Percentiles rank a stretch among this genome's conserved stretches.
These are phyloP conservation scores for Cyphotilapia sp. DNA, from an alignment of 2,113 vertebrate species.

Conservation along the genomic window DNA sequence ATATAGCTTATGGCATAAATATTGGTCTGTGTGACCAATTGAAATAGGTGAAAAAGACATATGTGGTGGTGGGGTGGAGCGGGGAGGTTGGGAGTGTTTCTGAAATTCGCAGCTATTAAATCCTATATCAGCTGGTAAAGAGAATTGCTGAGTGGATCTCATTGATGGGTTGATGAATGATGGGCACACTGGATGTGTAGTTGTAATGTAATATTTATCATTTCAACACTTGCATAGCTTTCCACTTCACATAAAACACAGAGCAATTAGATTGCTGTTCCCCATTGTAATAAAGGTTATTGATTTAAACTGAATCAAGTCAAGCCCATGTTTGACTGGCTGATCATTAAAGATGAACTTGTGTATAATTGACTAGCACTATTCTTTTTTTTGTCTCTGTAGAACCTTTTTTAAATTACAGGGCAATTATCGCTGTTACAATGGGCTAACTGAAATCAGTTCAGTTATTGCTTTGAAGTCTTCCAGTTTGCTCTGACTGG, in stretches of 20 bases:
- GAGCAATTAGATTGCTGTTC: background rate
- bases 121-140: background rate
- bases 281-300: constrained; percentile 3
- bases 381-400: background rate
- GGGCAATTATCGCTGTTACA: background rate
- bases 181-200: background rate
- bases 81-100: background rate
- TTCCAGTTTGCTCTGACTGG: background rate
- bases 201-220: background rate
- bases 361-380: constrained; percentile 21
- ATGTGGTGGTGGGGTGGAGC: background rate
- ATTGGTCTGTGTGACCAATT: background rate
- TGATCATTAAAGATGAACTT: background rate
- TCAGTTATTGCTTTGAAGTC: background rate
- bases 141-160: background rate
- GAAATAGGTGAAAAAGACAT: background rate
- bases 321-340: background rate
- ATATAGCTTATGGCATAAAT: background rate
- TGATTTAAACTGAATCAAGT: constrained; percentile 14
- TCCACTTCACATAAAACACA: background rate
- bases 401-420: constrained; percentile 9
- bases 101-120: background rate
- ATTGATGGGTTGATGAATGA: background rate
- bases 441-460: background rate
- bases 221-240: background rate